Evolutionary conservation across 2,797 vertebrate genomes (phyloP).

Genomic region (Limosa lapponica): DNA sequence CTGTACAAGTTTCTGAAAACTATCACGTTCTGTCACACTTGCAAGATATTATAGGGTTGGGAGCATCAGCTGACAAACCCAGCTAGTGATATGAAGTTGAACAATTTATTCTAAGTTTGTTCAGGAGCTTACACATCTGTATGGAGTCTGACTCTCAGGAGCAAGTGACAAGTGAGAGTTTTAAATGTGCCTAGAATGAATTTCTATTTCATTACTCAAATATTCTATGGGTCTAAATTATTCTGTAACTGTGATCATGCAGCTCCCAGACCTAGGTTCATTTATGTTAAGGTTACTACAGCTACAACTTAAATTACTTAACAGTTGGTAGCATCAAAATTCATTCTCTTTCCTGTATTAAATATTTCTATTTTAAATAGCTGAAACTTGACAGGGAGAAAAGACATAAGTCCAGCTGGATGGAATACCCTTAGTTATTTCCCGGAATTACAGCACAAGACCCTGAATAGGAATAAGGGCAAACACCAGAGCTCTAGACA

Average conservation of each 20-base stretch:
- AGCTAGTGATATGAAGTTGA: neutral
- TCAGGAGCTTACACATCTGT: neutral
- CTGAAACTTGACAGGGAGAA: neutral
- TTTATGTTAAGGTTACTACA: constrained; percentile 67
- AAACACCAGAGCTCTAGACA: neutral
- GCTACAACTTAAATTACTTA: constrained; percentile 65
- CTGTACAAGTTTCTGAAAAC: neutral
- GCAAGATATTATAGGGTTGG: neutral
- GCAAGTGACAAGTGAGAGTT: neutral
- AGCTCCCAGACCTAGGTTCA: constrained; percentile 53
- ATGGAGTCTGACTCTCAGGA: neutral
- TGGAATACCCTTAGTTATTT: neutral
- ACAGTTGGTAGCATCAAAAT: constrained; percentile 64
- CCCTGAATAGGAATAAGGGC: neutral
- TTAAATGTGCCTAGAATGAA: constrained; percentile 57
- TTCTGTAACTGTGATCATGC: constrained; percentile 64
- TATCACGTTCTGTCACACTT: neutral
- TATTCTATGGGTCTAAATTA: constrained; percentile 68
- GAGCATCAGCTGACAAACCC: neutral
- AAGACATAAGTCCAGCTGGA: neutral
- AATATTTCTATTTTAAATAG: constrained; percentile 43
- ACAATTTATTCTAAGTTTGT: constrained; percentile 22
- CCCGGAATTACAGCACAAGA: neutral
- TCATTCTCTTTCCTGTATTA: constrained; percentile 64
- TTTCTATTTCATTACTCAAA: constrained; percentile 62